These are phyloP conservation scores for Delphinus delphis DNA, from an alignment of 2,113 vertebrate species.

Conservation along the genomic window DNA sequence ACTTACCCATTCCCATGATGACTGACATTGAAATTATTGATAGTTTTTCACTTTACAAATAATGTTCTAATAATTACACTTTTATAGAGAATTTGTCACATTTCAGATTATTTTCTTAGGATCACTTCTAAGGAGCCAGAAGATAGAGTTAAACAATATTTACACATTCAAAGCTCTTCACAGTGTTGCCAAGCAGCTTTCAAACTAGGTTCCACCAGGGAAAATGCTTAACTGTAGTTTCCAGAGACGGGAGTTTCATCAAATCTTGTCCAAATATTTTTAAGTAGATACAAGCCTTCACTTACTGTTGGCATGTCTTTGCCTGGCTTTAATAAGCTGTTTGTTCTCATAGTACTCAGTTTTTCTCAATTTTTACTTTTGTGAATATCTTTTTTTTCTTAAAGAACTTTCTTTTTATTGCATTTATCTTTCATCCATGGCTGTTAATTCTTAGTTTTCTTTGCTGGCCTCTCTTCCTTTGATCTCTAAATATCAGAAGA, in stretches of 20 bases:
- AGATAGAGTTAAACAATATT: neutral
- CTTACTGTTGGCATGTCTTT: neutral
- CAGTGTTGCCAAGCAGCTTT: neutral
- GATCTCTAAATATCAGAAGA: neutral
- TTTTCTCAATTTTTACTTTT: constrained; percentile 8
- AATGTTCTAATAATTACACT: neutral
- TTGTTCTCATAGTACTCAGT: neutral
- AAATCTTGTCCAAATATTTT: neutral
- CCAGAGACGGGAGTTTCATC: neutral
- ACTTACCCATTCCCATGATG: neutral
- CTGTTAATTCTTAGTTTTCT: neutral
- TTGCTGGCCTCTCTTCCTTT: neutral
- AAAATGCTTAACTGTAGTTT: neutral
- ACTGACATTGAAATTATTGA: neutral
- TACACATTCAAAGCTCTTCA: neutral
- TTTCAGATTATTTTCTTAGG: neutral
- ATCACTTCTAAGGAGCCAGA: neutral
- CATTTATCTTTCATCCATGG: neutral
- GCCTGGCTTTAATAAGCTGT: neutral
- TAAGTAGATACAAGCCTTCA: neutral
- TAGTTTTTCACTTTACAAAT: neutral
- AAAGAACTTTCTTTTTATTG: neutral
- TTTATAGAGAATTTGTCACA: neutral
- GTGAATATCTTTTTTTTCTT: neutral
- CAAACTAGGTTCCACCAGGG: neutral